Evolutionary conservation across 2,113 vertebrate genomes (phyloP).

Genomic region (Sander lucioperca): DNA sequence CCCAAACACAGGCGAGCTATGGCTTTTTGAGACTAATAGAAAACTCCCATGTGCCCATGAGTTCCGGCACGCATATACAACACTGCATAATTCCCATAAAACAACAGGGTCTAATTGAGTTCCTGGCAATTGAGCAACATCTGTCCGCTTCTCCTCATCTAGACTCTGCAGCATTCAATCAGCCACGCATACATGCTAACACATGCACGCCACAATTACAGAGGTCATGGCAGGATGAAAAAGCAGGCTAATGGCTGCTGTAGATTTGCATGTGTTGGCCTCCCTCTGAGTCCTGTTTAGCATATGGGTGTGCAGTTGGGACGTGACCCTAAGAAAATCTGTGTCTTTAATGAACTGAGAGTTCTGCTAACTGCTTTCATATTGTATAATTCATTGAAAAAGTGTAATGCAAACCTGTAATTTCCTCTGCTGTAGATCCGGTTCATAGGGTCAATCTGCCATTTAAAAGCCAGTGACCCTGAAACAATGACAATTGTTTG

Average conservation of each 20-base stretch:
- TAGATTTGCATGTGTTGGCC: not conserved
- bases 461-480: not conserved
- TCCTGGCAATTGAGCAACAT: constrained; percentile 34
- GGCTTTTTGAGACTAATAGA: no score
- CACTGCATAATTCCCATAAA: not conserved
- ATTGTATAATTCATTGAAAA: not conserved
- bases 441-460: not conserved
- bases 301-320: not conserved
- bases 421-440: not conserved
- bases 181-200: not conserved
- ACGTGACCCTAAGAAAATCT: not conserved
- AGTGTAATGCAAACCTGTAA: not conserved
- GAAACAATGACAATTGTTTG: not conserved
- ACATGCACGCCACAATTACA: constrained; percentile 20
- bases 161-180: constrained; percentile 18
- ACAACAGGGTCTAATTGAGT: not conserved
- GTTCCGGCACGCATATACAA: no score
- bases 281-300: constrained; percentile 5
- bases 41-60: no score
- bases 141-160: constrained; percentile 29
- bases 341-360: not conserved
- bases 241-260: not conserved
- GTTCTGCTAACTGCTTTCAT: not conserved
- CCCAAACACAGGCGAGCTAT: no score
- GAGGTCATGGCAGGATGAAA: constrained; percentile 20